Conservation (phyloP, 2,797 vertebrate genomes). For the Graptemys geographica region DNA sequence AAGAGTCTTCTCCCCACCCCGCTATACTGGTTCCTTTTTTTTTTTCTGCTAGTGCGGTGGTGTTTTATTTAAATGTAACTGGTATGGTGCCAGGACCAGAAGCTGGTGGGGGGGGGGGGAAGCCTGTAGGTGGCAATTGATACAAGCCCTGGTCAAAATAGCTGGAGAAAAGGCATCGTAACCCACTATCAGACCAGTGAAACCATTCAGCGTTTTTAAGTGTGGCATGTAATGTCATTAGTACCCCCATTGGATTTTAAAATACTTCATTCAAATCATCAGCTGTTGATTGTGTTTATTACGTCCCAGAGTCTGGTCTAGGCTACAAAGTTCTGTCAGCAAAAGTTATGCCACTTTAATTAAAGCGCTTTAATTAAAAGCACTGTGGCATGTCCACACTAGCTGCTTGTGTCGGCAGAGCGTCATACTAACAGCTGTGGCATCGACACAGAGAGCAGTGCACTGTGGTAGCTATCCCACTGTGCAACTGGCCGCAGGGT, state of each 20-base stretch:
- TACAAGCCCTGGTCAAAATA: fast-evolving
- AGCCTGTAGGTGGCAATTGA: fast-evolving
- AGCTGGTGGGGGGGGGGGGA: fast-evolving
- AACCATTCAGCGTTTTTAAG: not conserved
- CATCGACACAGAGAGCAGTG: too few species aligned
- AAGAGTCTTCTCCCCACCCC: not conserved
- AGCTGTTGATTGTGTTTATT: fast-evolving
- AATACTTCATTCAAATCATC: fast-evolving
- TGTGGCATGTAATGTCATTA: not conserved
- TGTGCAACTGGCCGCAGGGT: too few species aligned
- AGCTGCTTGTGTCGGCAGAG: too few species aligned
- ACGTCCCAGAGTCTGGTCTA: fast-evolving
- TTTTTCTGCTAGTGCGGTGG: too few species aligned
- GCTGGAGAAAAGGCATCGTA: fast-evolving
- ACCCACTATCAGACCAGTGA: not conserved
- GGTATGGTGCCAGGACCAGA: fast-evolving
- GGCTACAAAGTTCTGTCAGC: too few species aligned
- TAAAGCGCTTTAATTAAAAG: too few species aligned
- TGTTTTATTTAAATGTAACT: too few species aligned
- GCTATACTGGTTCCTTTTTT: too few species aligned
- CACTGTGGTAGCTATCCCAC: too few species aligned
- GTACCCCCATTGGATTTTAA: fast-evolving
- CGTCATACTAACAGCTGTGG: too few species aligned
- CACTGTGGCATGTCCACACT: too few species aligned
- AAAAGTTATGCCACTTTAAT: too few species aligned